phyloP scores from a whole-genome alignment of 2,113 vertebrate genomes.

The Hemichromis elongatus region DNA sequence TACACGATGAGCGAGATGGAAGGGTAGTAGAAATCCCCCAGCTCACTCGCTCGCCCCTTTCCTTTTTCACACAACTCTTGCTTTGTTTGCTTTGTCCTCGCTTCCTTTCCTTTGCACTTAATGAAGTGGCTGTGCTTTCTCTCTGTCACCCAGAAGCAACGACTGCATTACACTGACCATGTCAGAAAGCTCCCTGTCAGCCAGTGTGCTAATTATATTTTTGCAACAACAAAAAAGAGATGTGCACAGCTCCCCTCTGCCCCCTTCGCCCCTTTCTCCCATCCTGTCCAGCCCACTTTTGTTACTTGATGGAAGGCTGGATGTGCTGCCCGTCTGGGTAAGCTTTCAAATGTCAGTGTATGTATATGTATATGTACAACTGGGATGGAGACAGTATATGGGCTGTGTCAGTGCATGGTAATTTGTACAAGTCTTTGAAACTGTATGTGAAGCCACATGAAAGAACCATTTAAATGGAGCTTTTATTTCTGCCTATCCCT shows the following conservation, averaged over 20 bases:
- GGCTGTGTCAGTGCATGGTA: background rate
- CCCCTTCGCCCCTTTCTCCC: background rate
- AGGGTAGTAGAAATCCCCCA: conserved; percentile 25
- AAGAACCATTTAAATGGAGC: background rate
- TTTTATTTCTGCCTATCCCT: conserved; percentile 7
- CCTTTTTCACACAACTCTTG: conserved; percentile 57
- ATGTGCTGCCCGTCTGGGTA: background rate
- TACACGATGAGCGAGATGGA: conserved; percentile 8
- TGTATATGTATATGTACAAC: background rate
- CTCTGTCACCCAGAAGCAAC: conserved; percentile 55
- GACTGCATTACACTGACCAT: conserved; percentile 38
- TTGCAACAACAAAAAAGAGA: background rate
- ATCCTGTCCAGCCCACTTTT: background rate
- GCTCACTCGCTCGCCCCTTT: conserved; percentile 41
- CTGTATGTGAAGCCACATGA: conserved; percentile 20
- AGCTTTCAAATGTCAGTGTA: background rate
- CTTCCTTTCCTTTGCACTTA: conserved; percentile 65
- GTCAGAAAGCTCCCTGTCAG: conserved; percentile 38
- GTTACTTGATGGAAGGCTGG: background rate
- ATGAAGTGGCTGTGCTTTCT: conserved; percentile 68
- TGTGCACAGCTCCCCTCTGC: background rate
- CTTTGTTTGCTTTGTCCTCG: conserved; percentile 76
- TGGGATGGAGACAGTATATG: background rate
- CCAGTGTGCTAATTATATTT: conserved; percentile 30
- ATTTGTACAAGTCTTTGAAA: conserved; percentile 23